phyloP scores from a whole-genome alignment of 2,797 vertebrate species.

The Gastrophryne carolinensis region DNA sequence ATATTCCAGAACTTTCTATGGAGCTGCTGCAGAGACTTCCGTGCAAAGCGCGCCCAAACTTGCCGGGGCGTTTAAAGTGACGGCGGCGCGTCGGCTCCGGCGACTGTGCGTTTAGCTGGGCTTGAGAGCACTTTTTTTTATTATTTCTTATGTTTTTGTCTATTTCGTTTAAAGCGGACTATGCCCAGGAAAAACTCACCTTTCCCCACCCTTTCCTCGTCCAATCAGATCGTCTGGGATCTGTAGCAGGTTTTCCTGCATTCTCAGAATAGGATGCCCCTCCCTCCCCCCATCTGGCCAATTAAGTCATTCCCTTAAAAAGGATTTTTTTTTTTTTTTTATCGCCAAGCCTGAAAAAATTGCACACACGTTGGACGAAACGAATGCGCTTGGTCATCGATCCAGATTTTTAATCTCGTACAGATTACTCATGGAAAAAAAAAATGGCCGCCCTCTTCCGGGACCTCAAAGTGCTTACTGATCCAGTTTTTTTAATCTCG shows the following conservation, averaged over 20 bases:
- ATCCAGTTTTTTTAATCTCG: too few relatives aligned
- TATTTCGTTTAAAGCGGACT: neutral
- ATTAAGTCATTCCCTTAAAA: neutral
- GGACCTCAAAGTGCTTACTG: neutral
- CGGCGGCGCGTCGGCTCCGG: neutral
- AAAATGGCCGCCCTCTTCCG: neutral
- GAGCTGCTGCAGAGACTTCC: neutral
- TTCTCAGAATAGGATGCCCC: too few relatives aligned
- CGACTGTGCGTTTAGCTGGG: neutral
- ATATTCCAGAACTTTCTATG: neutral
- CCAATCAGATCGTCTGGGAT: too few relatives aligned
- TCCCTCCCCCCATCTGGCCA: slow-evolving; percentile 12
- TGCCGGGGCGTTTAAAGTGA: neutral
- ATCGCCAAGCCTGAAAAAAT: neutral
- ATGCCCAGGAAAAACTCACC: neutral
- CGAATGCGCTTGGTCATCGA: neutral
- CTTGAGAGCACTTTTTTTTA: slow-evolving; percentile 13
- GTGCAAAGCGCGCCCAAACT: neutral
- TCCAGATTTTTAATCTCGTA: too few relatives aligned
- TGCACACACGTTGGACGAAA: neutral
- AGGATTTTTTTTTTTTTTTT: neutral
- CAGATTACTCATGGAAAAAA: too few relatives aligned
- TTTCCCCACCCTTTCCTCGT: neutral
- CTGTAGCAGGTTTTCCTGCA: too few relatives aligned
- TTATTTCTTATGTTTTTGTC: slow-evolving; percentile 6